Conservation (phyloP, 1,140 invertebrate genomes). For the Drosophila ironensis region DNA sequence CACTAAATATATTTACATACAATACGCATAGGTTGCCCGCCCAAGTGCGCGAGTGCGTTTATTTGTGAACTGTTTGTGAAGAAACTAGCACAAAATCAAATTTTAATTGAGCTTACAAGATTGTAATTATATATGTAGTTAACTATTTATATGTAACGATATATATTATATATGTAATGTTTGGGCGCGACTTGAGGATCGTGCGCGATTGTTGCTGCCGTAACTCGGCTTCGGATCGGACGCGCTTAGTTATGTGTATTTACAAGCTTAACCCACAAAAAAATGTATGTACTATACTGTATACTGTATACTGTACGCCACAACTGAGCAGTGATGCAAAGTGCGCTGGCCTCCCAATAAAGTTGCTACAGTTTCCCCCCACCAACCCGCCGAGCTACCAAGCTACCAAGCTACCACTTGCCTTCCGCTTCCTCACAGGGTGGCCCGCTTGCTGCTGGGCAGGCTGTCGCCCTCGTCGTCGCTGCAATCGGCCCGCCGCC, state of each 20-base stretch:
- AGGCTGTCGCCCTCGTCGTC: slow-evolving; percentile 51
- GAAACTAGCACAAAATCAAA: slow-evolving; percentile 43
- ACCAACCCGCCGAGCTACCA: too few species aligned
- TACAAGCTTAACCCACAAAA: slow-evolving; percentile 20
- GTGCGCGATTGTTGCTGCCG: neutral
- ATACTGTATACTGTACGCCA: too few species aligned
- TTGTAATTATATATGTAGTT: slow-evolving; percentile 43
- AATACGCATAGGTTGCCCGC: slow-evolving; percentile 1
- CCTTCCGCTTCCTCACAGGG: slow-evolving; percentile 27
- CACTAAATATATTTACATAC: neutral
- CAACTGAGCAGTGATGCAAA: too few species aligned
- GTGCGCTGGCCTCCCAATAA: slow-evolving; percentile 36
- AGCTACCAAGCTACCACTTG: too few species aligned
- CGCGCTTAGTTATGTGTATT: slow-evolving; percentile 41
- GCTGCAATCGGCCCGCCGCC: slow-evolving; percentile 57
- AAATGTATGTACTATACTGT: slow-evolving; percentile 14
- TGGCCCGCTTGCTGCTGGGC: slow-evolving; percentile 49
- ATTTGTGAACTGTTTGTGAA: slow-evolving; percentile 23
- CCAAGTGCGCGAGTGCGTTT: slow-evolving; percentile 5
- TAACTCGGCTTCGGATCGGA: neutral
- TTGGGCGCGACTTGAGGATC: neutral
- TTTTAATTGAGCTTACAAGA: slow-evolving; percentile 51
- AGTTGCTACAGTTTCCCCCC: slow-evolving; percentile 36
- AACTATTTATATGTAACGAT: slow-evolving; percentile 46
- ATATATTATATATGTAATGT: slow-evolving; percentile 24